phyloP scores from a whole-genome alignment of 2,888 invertebrate species.

The Meloe dianella region DNA sequence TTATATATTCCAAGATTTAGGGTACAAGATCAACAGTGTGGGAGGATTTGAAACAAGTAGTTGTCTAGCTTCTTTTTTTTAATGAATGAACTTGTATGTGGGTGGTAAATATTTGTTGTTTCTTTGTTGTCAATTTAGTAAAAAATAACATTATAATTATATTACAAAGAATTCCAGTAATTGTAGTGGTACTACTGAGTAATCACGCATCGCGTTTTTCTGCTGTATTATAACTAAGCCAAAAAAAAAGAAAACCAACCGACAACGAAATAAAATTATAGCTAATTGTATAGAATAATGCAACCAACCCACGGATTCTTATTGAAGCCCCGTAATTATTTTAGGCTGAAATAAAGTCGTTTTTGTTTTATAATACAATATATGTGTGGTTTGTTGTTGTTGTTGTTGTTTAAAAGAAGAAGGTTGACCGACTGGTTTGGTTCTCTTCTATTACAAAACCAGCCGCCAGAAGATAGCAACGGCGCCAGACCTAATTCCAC shows the following conservation, averaged over 20 bases:
- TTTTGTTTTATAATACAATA: slow-evolving; percentile 24
- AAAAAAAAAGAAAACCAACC: too few relatives aligned
- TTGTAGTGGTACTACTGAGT: neutral
- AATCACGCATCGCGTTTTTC: slow-evolving; percentile 1
- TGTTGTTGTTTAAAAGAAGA: slow-evolving; percentile 22
- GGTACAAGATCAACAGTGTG: too few relatives aligned
- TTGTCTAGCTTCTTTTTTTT: too few relatives aligned
- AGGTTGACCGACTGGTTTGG: slow-evolving; percentile 23
- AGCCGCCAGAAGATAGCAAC: slow-evolving; percentile 49
- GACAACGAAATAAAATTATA: slow-evolving; percentile 5
- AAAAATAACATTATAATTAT: too few relatives aligned
- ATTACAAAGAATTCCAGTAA: too few relatives aligned
- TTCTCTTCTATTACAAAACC: slow-evolving; percentile 19
- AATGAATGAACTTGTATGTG: slow-evolving; percentile 9
- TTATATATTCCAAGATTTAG: too few relatives aligned
- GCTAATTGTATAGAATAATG: slow-evolving; percentile 30
- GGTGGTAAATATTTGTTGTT: too few relatives aligned
- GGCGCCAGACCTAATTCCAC: slow-evolving; percentile 53
- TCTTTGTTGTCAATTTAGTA: too few relatives aligned
- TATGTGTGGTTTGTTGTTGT: slow-evolving; percentile 39
- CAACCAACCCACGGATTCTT: slow-evolving; percentile 36
- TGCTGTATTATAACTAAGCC: too few relatives aligned
- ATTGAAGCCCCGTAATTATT: slow-evolving; percentile 36
- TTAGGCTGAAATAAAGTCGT: slow-evolving; percentile 33
- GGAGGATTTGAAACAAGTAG: too few relatives aligned